Conservation (phyloP, 2,797 vertebrate genomes). For the Phalanger gymnotis region DNA sequence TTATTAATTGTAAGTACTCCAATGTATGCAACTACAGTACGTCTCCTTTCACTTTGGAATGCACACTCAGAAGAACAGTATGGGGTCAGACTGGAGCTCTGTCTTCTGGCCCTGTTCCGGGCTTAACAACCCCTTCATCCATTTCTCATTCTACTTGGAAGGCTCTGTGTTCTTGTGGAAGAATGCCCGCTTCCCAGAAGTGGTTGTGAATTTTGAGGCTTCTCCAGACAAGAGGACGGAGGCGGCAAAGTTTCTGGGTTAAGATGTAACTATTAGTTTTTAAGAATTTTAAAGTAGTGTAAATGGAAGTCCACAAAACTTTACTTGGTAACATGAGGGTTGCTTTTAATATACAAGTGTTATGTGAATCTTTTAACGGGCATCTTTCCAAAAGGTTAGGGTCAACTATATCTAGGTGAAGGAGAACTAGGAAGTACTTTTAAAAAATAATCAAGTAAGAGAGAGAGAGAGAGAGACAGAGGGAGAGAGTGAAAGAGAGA, state of each 20-base stretch:
- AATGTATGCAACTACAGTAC: neutral
- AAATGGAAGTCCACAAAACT: neutral
- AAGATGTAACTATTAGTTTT: neutral
- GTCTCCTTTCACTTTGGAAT: conserved; percentile 20
- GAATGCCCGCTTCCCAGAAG: conserved; percentile 22
- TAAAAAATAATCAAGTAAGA: conserved; percentile 5
- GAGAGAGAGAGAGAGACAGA: no score
- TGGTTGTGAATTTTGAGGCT: neutral
- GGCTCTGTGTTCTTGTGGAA: neutral
- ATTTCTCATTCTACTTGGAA: conserved; percentile 43
- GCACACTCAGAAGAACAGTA: neutral
- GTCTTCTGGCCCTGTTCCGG: neutral
- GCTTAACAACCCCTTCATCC: neutral
- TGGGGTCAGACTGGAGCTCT: neutral
- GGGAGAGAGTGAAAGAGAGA: neutral
- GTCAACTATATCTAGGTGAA: neutral
- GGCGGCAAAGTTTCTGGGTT: neutral
- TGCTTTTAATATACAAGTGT: neutral
- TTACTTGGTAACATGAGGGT: neutral
- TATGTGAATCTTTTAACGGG: neutral
- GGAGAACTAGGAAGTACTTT: neutral
- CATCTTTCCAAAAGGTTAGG: neutral
- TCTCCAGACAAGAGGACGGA: neutral
- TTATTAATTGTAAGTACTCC: conserved; percentile 7
- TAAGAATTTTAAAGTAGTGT: neutral